A percentile compares a stretch with the other conserved stretches of the same genome.
Conservation (phyloP, 2,797 vertebrate genomes). For the Danio albolineatus region DNA sequence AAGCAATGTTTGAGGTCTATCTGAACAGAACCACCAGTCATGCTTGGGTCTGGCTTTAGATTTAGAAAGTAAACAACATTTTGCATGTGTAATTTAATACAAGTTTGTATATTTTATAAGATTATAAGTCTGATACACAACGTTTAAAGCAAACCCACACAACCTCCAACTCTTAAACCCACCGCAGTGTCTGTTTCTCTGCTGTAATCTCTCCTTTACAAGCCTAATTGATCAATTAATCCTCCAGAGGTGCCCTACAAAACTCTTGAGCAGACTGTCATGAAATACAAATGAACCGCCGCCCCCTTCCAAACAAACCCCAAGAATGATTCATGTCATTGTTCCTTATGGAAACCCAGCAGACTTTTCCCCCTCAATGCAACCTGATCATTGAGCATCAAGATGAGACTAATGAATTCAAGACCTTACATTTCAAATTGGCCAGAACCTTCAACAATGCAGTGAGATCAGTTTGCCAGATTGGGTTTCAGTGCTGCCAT, state of each 20-base stretch:
- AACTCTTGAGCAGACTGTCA: slow-evolving; percentile 45
- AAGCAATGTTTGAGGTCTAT: neutral
- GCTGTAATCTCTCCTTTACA: slow-evolving; percentile 29
- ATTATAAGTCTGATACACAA: neutral
- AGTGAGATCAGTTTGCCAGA: slow-evolving; percentile 52
- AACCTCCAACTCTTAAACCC: neutral
- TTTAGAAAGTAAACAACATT: no score
- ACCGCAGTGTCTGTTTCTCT: neutral
- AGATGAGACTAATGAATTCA: slow-evolving; percentile 51
- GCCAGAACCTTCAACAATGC: slow-evolving; percentile 61
- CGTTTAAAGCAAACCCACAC: neutral
- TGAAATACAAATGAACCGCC: slow-evolving; percentile 52
- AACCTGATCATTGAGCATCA: slow-evolving; percentile 48
- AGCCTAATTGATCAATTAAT: slow-evolving; percentile 58
- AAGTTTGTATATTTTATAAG: neutral
- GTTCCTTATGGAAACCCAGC: slow-evolving; percentile 16
- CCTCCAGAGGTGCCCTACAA: slow-evolving; percentile 60
- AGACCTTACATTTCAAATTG: slow-evolving; percentile 52
- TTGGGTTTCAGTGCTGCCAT: slow-evolving; percentile 48
- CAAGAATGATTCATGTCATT: slow-evolving; percentile 39
- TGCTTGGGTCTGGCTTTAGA: no score
- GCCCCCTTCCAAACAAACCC: slow-evolving; percentile 46
- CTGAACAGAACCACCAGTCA: neutral
- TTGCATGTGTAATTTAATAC: no score
- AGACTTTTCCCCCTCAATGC: slow-evolving; percentile 34